Evolutionary conservation across 1,140 invertebrate genomes (phyloP).

Genomic region (Steinernema feltiae): DNA sequence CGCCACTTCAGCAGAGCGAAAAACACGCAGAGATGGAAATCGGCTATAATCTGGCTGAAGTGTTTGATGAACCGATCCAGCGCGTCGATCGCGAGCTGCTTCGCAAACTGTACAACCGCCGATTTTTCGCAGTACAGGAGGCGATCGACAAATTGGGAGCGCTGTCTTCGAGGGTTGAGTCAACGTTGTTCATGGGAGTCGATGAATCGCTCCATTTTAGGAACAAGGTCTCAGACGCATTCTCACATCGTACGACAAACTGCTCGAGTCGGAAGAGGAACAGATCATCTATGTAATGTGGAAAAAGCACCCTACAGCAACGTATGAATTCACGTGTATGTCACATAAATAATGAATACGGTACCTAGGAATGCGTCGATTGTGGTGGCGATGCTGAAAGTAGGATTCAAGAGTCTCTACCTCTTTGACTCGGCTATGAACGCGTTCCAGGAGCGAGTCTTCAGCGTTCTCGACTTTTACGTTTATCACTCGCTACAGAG

Average conservation of each 20-base stretch:
- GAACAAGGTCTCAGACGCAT: slow-evolving; percentile 29
- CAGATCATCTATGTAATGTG: slow-evolving; percentile 27
- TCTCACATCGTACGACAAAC: slow-evolving; percentile 30
- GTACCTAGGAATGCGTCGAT: slow-evolving; percentile 23
- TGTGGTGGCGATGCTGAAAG: slow-evolving; percentile 28
- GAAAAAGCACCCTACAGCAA: slow-evolving; percentile 27
- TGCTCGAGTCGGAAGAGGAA: slow-evolving; percentile 24
- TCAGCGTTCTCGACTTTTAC: slow-evolving; percentile 34
- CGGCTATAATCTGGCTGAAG: slow-evolving; percentile 21
- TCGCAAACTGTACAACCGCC: slow-evolving; percentile 2
- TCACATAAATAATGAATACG: neutral
- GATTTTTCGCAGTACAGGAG: slow-evolving; percentile 23
- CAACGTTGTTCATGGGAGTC: neutral
- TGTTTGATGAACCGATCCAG: slow-evolving; percentile 27
- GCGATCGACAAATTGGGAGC: slow-evolving; percentile 32
- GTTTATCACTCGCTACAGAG: slow-evolving; percentile 29
- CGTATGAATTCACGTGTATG: neutral
- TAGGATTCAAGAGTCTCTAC: slow-evolving; percentile 30
- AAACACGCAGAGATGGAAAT: slow-evolving; percentile 23
- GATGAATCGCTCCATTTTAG: slow-evolving; percentile 14
- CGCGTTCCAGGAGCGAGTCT: slow-evolving; percentile 21
- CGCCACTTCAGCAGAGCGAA: slow-evolving; percentile 8
- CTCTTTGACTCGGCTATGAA: slow-evolving; percentile 25
- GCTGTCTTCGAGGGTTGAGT: slow-evolving; percentile 14
- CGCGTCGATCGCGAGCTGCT: slow-evolving; percentile 14